phyloP scores from a whole-genome alignment of 92 coral and sea anemone species.

The Pocillopora grandis region DNA sequence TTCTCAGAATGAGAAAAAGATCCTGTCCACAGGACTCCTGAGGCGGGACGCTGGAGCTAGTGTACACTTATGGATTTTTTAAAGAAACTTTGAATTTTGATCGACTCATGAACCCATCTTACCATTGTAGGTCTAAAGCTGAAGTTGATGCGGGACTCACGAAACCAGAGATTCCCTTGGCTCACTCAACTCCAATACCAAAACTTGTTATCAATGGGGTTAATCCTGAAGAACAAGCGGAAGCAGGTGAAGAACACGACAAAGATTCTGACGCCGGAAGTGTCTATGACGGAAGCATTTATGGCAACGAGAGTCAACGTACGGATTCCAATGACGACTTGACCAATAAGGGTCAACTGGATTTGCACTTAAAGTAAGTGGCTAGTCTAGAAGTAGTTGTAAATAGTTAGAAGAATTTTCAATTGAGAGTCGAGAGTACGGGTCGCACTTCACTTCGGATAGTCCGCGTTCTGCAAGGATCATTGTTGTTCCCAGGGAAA shows the following conservation, averaged over 20 bases:
- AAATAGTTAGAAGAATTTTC: too few species aligned
- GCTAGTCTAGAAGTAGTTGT: too few species aligned
- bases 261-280: slow-evolving; percentile 70
- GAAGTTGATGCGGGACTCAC: slow-evolving; percentile 26
- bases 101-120: not conserved
- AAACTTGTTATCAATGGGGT: slow-evolving; percentile 61
- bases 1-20: too few species aligned
- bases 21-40: too few species aligned
- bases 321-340: slow-evolving; percentile 73
- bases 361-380: slow-evolving; percentile 62
- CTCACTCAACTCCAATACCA: slow-evolving; percentile 50
- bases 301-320: slow-evolving; percentile 55
- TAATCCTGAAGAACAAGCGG: slow-evolving; percentile 42
- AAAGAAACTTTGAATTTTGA: not conserved
- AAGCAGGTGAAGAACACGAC: slow-evolving; percentile 51
- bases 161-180: not conserved
- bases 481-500: too few species aligned
- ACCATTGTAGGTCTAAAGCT: not conserved
- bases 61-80: too few species aligned
- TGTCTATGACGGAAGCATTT: slow-evolving; percentile 81
- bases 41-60: too few species aligned
- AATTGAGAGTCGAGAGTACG: too few species aligned
- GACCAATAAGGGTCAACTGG: slow-evolving; percentile 75
- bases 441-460: too few species aligned
- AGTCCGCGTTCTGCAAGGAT: too few species aligned